phyloP scores from a whole-genome alignment of 2,113 vertebrate genomes.

The Andinoacara biseriatus region DNA sequence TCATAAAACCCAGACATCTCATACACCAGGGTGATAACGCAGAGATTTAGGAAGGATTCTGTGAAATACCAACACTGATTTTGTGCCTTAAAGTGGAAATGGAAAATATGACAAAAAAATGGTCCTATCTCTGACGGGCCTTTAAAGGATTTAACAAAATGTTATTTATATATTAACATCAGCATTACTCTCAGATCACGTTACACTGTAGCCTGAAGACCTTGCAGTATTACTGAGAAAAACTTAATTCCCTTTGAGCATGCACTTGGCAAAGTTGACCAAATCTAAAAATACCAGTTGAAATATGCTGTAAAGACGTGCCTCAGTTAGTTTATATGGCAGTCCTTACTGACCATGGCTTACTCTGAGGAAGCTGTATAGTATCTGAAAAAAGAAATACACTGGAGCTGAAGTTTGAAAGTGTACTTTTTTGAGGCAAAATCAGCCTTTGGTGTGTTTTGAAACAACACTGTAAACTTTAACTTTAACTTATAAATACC shows the following conservation, averaged over 20 bases:
- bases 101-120: background rate
- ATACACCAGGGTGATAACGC: slow-evolving; percentile 21
- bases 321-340: background rate
- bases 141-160: background rate
- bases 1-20: slow-evolving; percentile 26
- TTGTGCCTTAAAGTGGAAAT: background rate
- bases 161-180: background rate
- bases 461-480: background rate
- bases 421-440: background rate
- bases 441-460: background rate
- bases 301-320: background rate
- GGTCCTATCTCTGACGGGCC: background rate
- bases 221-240: background rate
- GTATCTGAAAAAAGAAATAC: background rate
- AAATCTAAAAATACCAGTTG: background rate
- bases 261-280: no score
- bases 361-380: background rate
- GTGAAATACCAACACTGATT: background rate
- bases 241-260: background rate
- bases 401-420: background rate
- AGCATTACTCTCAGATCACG: background rate
- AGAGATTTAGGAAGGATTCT: background rate
- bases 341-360: background rate
- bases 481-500: background rate
- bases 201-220: background rate